These are phyloP conservation scores for Scolanthus callimorphus DNA, from an alignment of 92 coral and sea anemone species.

Conservation along the genomic window DNA sequence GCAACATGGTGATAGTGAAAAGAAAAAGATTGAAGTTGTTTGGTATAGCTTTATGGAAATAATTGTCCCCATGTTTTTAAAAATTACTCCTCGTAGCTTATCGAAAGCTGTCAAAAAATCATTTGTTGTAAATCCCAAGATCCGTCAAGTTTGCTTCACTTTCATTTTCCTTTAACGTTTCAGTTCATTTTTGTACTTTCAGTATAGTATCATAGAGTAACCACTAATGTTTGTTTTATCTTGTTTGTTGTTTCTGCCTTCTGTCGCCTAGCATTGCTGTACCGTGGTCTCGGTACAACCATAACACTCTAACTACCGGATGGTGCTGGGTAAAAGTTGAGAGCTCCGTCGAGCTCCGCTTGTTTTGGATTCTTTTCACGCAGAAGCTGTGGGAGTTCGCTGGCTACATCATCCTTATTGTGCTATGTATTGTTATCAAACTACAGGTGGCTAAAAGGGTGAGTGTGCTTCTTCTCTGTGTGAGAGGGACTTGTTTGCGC, in stretches of 20 bases:
- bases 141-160: background rate
- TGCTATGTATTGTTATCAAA: slow-evolving; percentile 16
- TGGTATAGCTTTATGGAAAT: too few relatives aligned
- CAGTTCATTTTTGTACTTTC: background rate
- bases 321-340: slow-evolving; percentile 44
- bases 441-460: too few relatives aligned
- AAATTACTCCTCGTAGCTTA: too few relatives aligned
- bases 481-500: too few relatives aligned
- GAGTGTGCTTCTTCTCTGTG: too few relatives aligned
- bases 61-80: too few relatives aligned
- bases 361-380: slow-evolving; percentile 39
- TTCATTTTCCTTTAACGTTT: background rate
- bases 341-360: background rate
- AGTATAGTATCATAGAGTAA: background rate
- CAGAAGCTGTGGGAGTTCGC: slow-evolving; percentile 45
- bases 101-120: too few relatives aligned
- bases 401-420: slow-evolving; percentile 17
- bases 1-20: too few relatives aligned
- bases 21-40: too few relatives aligned
- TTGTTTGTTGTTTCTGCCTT: background rate
- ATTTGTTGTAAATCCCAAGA: too few relatives aligned
- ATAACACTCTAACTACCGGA: slow-evolving; percentile 13
- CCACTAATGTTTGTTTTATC: too few relatives aligned
- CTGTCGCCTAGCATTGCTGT: slow-evolving; percentile 9
- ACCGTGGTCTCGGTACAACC: slow-evolving; percentile 15